Evolutionary conservation across 2,113 vertebrate genomes (phyloP).

Genomic region (Malurus elegans): DNA sequence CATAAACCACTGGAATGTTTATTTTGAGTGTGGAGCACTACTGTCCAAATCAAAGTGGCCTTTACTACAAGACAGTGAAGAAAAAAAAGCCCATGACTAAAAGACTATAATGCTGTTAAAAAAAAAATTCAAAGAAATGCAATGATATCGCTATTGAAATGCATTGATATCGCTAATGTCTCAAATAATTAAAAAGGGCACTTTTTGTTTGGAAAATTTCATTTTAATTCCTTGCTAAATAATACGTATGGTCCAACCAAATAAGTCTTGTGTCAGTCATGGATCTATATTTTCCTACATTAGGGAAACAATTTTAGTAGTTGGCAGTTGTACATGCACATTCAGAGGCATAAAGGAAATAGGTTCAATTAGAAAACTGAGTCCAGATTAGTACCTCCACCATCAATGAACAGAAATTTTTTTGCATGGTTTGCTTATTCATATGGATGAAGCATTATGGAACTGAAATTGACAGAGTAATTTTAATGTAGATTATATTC

Average conservation of each 20-base stretch:
- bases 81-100: background rate
- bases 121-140: background rate
- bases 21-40: background rate
- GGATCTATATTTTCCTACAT: background rate
- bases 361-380: slow-evolving; percentile 19
- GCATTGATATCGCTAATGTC: background rate
- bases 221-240: slow-evolving; percentile 58
- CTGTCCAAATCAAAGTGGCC: background rate
- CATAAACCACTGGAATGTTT: background rate
- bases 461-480: slow-evolving; percentile 13
- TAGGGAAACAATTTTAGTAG: slow-evolving; percentile 32
- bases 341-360: slow-evolving; percentile 27
- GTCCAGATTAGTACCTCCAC: slow-evolving; percentile 37
- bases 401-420: slow-evolving; percentile 35
- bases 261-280: slow-evolving; percentile 35
- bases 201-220: slow-evolving; percentile 53
- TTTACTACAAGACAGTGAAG: background rate
- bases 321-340: slow-evolving; percentile 36
- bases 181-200: background rate
- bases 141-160: background rate
- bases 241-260: slow-evolving; percentile 31
- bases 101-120: background rate
- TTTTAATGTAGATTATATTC: slow-evolving; percentile 31
- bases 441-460: slow-evolving; percentile 44
- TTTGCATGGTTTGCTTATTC: slow-evolving; percentile 21